These are phyloP conservation scores for Turritopsis dohrnii DNA, from an alignment of 30 jellyfish, hydroid and myxozoan genomes.

Conservation along the genomic window DNA sequence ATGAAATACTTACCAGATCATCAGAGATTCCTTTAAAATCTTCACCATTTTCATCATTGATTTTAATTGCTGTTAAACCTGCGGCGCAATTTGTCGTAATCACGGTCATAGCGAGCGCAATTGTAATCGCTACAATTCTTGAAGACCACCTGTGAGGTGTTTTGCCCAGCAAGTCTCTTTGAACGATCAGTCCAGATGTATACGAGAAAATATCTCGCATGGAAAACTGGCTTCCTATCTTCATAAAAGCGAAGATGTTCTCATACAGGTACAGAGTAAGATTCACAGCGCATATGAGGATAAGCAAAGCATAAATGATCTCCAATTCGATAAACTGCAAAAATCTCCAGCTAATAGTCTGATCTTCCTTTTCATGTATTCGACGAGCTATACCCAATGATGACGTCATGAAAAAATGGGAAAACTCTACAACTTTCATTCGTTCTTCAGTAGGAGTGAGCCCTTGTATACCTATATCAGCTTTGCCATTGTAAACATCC, in stretches of 20 bases:
- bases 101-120: background rate
- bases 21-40: background rate
- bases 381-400: slow-evolving; percentile 1
- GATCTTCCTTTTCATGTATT: background rate
- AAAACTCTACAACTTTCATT: slow-evolving; percentile 11
- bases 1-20: background rate
- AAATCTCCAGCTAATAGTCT: background rate
- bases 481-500: background rate
- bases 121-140: background rate
- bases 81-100: slow-evolving; percentile 12
- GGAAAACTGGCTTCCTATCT: background rate
- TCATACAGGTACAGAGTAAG: background rate
- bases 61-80: slow-evolving; percentile 1
- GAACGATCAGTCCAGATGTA: slow-evolving; percentile 2
- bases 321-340: background rate
- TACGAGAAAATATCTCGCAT: background rate
- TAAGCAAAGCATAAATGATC: background rate
- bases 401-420: slow-evolving; percentile 9
- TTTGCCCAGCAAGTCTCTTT: slow-evolving; percentile 8
- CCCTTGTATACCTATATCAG: slow-evolving; percentile 17
- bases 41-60: background rate
- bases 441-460: background rate
- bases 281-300: background rate
- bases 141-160: slow-evolving; percentile 4
- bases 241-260: background rate